These are phyloP conservation scores for Gasteruption jaculator DNA, from an alignment of 2,888 invertebrate genomes.

Conservation along the genomic window DNA sequence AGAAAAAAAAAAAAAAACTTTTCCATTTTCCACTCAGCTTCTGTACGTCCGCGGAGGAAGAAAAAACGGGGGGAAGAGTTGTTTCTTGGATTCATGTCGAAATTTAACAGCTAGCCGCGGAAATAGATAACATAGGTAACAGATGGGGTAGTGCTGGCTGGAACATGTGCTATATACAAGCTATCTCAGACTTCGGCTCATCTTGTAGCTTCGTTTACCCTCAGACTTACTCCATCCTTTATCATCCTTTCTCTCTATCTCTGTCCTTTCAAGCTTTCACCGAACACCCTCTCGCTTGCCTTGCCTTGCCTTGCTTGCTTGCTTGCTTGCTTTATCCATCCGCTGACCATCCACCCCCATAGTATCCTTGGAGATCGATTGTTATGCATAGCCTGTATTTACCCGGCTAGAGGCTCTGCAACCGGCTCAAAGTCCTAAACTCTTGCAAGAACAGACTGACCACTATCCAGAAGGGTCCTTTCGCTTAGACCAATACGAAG, in stretches of 20 bases:
- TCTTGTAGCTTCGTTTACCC: conserved; percentile 36
- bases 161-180: too few relatives aligned
- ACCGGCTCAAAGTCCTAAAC: conserved; percentile 30
- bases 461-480: conserved; percentile 36
- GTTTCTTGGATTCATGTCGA: conserved; percentile 28
- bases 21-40: too few relatives aligned
- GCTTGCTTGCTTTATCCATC: conserved; percentile 41
- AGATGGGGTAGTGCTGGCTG: conserved; percentile 47
- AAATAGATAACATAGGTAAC: conserved; percentile 36
- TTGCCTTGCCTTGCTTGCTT: conserved; percentile 2
- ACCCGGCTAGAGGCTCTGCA: conserved; percentile 43
- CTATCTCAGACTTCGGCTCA: conserved; percentile 46
- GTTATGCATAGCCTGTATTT: conserved; percentile 53
- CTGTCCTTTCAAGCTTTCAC: too few relatives aligned
- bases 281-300: conserved; percentile 1
- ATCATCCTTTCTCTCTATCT: conserved; percentile 17
- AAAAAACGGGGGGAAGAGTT: too few relatives aligned
- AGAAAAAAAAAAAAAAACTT: too few relatives aligned
- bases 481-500: conserved; percentile 36
- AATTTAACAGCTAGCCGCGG: conserved; percentile 27
- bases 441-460: conserved; percentile 32
- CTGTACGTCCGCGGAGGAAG: too few relatives aligned
- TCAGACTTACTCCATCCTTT: conserved; percentile 23
- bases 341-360: conserved; percentile 48
- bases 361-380: conserved; percentile 52